Evolutionary conservation across 1,140 invertebrate species (phyloP).

Genomic region (Wasmannia auropunctata): DNA sequence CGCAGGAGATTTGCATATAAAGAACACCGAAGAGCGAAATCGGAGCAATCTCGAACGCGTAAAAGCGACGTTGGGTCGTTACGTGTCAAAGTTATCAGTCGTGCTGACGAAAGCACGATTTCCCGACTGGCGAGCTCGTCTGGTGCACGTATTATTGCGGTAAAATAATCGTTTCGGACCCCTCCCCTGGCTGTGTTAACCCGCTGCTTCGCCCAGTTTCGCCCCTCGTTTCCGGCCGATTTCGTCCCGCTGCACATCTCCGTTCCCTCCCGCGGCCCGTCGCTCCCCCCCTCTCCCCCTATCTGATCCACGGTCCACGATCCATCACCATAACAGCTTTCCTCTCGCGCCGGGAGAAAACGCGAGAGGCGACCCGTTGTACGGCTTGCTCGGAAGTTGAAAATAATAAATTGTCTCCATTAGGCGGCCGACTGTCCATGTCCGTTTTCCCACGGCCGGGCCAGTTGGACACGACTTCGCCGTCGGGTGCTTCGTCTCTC

Average conservation of each 20-base stretch:
- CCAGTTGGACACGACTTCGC: slow-evolving; percentile 35
- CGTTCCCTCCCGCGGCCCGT: neutral
- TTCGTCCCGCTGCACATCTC: slow-evolving; percentile 50
- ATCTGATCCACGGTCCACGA: slow-evolving; percentile 26
- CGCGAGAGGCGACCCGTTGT: slow-evolving; percentile 64
- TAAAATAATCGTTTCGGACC: slow-evolving; percentile 49
- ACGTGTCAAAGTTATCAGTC: slow-evolving; percentile 36
- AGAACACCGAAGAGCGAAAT: neutral
- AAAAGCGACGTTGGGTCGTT: slow-evolving; percentile 8
- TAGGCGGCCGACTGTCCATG: slow-evolving; percentile 57
- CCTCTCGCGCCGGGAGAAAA: slow-evolving; percentile 42
- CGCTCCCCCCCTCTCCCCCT: too few relatives aligned
- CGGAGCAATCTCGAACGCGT: neutral
- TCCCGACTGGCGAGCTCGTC: slow-evolving; percentile 6
- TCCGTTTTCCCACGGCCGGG: slow-evolving; percentile 37
- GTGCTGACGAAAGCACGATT: slow-evolving; percentile 39
- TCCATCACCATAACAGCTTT: slow-evolving; percentile 65
- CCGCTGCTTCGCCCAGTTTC: slow-evolving; percentile 12
- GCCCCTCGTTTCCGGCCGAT: slow-evolving; percentile 41
- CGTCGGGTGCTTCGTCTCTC: slow-evolving; percentile 29
- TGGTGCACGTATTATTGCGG: slow-evolving; percentile 41
- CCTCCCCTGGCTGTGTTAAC: neutral
- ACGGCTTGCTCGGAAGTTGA: slow-evolving; percentile 69
- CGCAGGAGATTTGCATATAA: slow-evolving; percentile 15
- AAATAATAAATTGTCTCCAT: slow-evolving; percentile 77